A percentile compares a stretch with the other conserved stretches of the same genome.
Conservation (phyloP, 1,140 invertebrate genomes). For the Pogonognathellus flavescens region DNA sequence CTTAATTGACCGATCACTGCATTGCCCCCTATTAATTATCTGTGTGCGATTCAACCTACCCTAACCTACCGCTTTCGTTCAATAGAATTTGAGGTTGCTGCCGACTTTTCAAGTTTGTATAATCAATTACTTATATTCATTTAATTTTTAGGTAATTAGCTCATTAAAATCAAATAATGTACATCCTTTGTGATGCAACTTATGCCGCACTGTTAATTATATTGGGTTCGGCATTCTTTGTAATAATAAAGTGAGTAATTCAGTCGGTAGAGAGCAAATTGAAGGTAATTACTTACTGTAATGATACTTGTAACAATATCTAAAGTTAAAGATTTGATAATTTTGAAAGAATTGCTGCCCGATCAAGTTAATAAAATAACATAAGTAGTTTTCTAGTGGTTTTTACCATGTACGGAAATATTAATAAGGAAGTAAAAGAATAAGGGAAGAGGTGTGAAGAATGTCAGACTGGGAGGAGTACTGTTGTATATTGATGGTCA, state of each 20-base stretch:
- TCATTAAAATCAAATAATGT: constrained; percentile 24
- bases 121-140: not conserved
- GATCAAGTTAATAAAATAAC: not conserved
- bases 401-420: not conserved
- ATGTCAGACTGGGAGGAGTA: not conserved
- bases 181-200: not conserved
- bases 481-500: no score
- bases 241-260: not conserved
- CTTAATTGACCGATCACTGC: no score
- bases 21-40: no score
- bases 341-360: not conserved
- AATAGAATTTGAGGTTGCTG: no score
- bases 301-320: not conserved
- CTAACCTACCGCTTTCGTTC: no score
- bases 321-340: not conserved
- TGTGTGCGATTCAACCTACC: no score
- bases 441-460: not conserved
- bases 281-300: not conserved
- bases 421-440: not conserved
- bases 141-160: not conserved
- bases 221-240: not conserved
- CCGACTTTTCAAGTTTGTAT: not conserved
- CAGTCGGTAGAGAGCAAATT: not conserved
- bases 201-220: not conserved
- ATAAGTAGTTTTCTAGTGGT: not conserved